Conservation (phyloP, 2,113 vertebrate species). For the Actinemys pallida region DNA sequence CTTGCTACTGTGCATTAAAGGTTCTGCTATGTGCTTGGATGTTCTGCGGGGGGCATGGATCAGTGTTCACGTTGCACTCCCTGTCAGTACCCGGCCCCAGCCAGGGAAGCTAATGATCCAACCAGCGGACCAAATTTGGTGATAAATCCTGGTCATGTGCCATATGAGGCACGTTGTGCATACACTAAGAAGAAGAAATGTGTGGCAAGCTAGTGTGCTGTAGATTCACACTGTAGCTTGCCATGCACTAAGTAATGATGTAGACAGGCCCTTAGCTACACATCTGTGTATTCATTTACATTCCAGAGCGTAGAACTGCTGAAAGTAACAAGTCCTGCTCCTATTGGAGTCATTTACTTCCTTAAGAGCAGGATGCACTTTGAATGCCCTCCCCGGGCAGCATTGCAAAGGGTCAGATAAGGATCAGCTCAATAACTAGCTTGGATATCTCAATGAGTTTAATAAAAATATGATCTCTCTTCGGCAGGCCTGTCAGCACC, state of each 20-base stretch:
- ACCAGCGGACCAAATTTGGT: no score
- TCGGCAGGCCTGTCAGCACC: neutral
- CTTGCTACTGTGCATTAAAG: neutral
- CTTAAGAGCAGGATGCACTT: neutral
- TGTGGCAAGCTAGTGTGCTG: neutral
- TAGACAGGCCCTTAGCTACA: neutral
- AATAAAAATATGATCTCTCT: neutral
- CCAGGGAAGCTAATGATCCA: no score
- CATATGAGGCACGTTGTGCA: no score
- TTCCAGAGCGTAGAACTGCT: neutral
- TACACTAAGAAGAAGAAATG: no score
- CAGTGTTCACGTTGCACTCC: no score
- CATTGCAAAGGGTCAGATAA: neutral
- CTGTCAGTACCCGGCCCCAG: no score
- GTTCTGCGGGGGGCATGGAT: no score
- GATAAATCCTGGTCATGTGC: no score
- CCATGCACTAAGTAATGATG: neutral
- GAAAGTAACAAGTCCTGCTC: neutral
- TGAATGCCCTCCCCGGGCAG: neutral
- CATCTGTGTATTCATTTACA: neutral
- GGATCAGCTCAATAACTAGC: neutral
- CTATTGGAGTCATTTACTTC: neutral
- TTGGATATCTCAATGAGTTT: neutral
- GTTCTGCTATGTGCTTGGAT: neutral
- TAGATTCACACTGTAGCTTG: neutral